Percentiles rank a stretch among this genome's conserved stretches.
phyloP scores from a whole-genome alignment of 2,888 invertebrate genomes.

The Zaprionus lineosus region DNA sequence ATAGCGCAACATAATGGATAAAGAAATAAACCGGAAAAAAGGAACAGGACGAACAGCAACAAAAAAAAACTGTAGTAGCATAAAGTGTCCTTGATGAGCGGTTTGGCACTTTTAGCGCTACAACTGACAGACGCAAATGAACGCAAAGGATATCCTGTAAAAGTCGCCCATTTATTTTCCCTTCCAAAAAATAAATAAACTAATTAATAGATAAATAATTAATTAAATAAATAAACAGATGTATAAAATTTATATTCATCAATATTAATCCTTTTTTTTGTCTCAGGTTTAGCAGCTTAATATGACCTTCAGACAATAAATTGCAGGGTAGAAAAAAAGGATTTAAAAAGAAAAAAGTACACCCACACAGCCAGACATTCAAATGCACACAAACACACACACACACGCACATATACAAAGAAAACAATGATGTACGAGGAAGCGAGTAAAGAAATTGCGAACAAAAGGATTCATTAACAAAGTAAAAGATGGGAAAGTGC shows the following conservation, averaged over 20 bases:
- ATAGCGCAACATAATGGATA: slow-evolving; percentile 24
- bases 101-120: slow-evolving; percentile 41
- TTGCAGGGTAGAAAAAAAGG: too few relatives aligned
- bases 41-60: neutral
- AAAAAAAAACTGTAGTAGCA: slow-evolving; percentile 21
- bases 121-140: neutral
- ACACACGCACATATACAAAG: neutral
- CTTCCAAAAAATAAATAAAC: too few relatives aligned
- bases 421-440: slow-evolving; percentile 17
- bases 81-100: slow-evolving; percentile 53
- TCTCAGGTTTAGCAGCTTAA: too few relatives aligned
- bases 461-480: slow-evolving; percentile 76
- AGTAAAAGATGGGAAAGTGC: slow-evolving; percentile 68
- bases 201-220: too few relatives aligned
- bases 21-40: neutral
- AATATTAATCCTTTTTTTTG: too few relatives aligned
- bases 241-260: too few relatives aligned
- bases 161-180: too few relatives aligned
- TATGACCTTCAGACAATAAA: too few relatives aligned
- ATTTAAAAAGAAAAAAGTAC: neutral
- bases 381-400: neutral
- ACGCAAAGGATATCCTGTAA: too few relatives aligned
- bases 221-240: too few relatives aligned
- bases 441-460: slow-evolving; percentile 51
- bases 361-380: too few relatives aligned